These are phyloP conservation scores for Psephotus haematonotus DNA, from an alignment of 2,113 vertebrate species.

Conservation along the genomic window DNA sequence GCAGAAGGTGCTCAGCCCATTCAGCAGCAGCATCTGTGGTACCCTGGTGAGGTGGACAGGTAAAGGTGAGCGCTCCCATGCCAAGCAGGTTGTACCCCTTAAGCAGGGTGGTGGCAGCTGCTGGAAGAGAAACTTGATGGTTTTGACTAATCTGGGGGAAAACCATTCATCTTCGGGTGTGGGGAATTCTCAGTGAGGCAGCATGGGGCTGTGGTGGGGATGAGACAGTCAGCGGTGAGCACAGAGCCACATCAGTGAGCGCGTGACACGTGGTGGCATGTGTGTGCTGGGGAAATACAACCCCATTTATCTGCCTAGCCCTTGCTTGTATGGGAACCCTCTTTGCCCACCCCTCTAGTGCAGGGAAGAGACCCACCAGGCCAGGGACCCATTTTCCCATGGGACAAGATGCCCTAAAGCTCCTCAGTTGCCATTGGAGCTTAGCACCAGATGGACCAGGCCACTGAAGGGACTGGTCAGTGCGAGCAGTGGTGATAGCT, in stretches of 20 bases:
- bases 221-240: not conserved
- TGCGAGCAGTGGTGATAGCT: not conserved
- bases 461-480: not conserved
- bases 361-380: not conserved
- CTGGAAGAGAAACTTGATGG: not conserved
- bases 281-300: not conserved
- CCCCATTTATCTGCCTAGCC: not conserved
- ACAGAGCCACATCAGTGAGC: rapidly evolving
- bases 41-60: not conserved
- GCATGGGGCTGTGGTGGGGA: not conserved
- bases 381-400: rapidly evolving
- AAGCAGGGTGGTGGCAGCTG: not conserved
- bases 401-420: not conserved
- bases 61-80: not conserved
- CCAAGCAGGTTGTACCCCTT: not conserved
- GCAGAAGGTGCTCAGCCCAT: not conserved
- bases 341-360: not conserved
- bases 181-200: not conserved
- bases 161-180: not conserved
- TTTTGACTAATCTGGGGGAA: not conserved
- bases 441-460: not conserved
- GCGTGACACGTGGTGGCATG: too few species aligned
- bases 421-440: rapidly evolving
- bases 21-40: not conserved
- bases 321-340: not conserved